These are phyloP conservation scores for Scomberomorus guttatus DNA, from an alignment of 2,797 vertebrate genomes.

Conservation along the genomic window DNA sequence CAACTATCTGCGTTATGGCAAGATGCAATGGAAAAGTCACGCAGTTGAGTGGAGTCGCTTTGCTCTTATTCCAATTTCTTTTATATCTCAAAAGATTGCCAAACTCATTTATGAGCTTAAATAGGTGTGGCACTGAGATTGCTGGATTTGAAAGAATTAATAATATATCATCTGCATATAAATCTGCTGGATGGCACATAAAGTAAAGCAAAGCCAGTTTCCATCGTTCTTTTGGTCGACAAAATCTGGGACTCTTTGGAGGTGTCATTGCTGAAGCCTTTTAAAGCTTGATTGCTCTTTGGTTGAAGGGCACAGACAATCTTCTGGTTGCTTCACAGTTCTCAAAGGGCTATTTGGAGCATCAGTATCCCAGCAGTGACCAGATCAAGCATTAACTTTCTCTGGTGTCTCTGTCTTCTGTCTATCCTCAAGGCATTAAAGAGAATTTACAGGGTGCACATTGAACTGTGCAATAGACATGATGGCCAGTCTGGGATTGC, in stretches of 20 bases:
- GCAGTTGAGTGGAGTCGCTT: too few species aligned
- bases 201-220: constrained; percentile 15
- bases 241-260: constrained; percentile 21
- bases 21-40: too few species aligned
- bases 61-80: too few species aligned
- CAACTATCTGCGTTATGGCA: too few species aligned
- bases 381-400: constrained; percentile 18
- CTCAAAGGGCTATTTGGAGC: constrained; percentile 1
- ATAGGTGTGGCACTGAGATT: too few species aligned
- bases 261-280: constrained; percentile 6
- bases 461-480: constrained; percentile 8
- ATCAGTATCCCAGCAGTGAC: constrained; percentile 17
- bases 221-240: constrained; percentile 1
- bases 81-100: too few species aligned
- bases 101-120: too few species aligned
- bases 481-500: not conserved
- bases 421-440: not conserved
- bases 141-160: too few species aligned
- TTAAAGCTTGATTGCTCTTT: constrained; percentile 20
- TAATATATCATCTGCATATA: too few species aligned
- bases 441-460: not conserved
- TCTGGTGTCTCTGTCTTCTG: constrained; percentile 2
- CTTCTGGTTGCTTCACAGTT: constrained; percentile 3
- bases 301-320: constrained; percentile 12
- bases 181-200: not conserved